phyloP scores from a whole-genome alignment of 2,113 vertebrate genomes.

The Mesitornis unicolor region DNA sequence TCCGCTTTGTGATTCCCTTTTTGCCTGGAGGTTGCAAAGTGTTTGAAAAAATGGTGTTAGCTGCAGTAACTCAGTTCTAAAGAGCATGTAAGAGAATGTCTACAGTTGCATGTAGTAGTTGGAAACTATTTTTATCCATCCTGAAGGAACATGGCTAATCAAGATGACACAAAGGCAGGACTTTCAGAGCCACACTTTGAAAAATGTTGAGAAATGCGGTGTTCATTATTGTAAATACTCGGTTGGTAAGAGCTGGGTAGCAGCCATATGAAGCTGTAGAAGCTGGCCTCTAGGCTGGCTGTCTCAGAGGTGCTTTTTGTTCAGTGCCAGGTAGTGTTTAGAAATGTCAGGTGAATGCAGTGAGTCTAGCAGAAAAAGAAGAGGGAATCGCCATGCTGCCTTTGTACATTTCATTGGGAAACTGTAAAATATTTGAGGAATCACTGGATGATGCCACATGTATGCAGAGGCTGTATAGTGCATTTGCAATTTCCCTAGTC shows the following conservation, averaged over 20 bases:
- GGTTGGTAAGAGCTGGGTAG: not conserved
- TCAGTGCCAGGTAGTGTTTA: not conserved
- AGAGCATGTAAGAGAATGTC: not conserved
- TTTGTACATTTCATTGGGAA: not conserved
- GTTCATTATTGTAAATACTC: not conserved
- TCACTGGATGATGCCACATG: not conserved
- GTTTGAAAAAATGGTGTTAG: not conserved
- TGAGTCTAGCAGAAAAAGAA: not conserved
- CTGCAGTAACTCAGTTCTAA: not conserved
- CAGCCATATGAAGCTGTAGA: not conserved
- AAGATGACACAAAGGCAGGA: not conserved
- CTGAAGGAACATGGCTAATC: fast-evolving
- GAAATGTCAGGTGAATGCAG: not conserved
- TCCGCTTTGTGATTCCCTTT: not conserved
- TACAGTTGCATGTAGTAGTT: not conserved
- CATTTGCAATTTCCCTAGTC: not conserved
- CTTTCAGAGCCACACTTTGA: not conserved
- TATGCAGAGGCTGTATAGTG: not conserved
- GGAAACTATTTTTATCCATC: not conserved
- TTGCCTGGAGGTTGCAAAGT: not conserved
- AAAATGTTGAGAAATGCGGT: not conserved
- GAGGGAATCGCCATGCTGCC: not conserved
- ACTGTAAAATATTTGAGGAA: not conserved
- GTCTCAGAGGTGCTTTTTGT: not conserved
- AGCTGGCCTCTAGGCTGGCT: not conserved